Conservation (phyloP, 2,113 vertebrate species). For the Nothoprocta perdicaria region DNA sequence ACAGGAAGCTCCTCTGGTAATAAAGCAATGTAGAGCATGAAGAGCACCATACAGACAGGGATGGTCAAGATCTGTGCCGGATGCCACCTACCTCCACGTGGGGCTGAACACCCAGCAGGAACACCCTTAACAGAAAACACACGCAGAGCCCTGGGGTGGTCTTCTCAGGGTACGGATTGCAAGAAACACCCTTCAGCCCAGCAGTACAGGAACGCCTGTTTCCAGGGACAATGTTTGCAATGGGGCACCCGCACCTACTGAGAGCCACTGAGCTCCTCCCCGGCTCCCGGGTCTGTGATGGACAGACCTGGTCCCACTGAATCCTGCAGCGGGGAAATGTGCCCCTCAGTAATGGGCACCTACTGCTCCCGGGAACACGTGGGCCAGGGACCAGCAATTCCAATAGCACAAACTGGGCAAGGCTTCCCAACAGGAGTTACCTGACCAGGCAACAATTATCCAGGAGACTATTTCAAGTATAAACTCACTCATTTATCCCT, state of each 20-base stretch:
- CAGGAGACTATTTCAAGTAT: neutral
- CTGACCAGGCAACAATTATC: too few species aligned
- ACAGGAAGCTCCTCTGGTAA: neutral
- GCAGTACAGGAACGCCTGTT: neutral
- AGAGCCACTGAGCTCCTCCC: neutral
- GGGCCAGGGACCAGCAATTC: accelerated
- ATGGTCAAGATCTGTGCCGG: neutral
- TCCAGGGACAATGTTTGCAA: neutral
- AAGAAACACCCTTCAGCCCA: neutral
- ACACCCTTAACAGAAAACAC: neutral
- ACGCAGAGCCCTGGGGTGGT: neutral
- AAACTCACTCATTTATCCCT: neutral
- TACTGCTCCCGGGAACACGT: accelerated
- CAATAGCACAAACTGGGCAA: neutral
- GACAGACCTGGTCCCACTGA: neutral
- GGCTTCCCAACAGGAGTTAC: neutral
- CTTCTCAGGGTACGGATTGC: neutral
- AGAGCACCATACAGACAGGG: neutral
- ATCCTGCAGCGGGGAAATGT: neutral
- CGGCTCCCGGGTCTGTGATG: accelerated
- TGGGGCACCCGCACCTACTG: neutral
- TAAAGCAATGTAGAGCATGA: neutral
- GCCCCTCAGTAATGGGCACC: neutral
- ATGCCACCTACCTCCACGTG: neutral
- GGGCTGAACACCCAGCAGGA: neutral